Evolutionary conservation across 2,113 vertebrate genomes (phyloP).

Genomic region (Mirza zaza): DNA sequence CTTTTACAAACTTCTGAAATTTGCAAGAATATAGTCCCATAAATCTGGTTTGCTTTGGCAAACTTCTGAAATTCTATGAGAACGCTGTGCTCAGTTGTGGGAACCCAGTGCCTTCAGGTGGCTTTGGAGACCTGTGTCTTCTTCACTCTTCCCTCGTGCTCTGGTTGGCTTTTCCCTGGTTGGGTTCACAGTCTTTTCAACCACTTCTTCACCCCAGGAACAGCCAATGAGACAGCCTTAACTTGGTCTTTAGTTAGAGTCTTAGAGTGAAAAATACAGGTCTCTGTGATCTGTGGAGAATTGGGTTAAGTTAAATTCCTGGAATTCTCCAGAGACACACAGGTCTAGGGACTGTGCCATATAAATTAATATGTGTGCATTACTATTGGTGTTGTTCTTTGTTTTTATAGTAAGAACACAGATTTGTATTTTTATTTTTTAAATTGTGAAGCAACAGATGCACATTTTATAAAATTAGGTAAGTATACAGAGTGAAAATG

Average conservation of each 20-base stretch:
- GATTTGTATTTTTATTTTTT: neutral
- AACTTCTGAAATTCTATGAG: neutral
- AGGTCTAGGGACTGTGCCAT: neutral
- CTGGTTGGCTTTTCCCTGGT: neutral
- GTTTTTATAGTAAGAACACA: neutral
- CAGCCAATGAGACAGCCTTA: neutral
- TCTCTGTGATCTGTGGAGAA: neutral
- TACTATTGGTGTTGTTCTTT: neutral
- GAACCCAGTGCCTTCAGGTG: neutral
- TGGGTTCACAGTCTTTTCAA: neutral
- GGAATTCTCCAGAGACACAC: neutral
- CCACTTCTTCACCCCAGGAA: neutral
- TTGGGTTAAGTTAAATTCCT: neutral
- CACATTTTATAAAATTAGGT: neutral
- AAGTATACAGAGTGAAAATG: neutral
- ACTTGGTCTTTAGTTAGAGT: neutral
- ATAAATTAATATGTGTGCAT: too few species aligned
- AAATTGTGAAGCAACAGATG: neutral
- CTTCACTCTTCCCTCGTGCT: too few species aligned
- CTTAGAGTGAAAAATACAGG: neutral
- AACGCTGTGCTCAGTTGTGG: neutral
- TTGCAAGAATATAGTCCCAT: neutral
- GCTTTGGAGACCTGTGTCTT: neutral
- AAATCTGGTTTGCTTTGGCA: too few species aligned
- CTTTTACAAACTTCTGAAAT: neutral